Conservation (phyloP, 1,140 invertebrate species). For the Drosophila saltans region DNA sequence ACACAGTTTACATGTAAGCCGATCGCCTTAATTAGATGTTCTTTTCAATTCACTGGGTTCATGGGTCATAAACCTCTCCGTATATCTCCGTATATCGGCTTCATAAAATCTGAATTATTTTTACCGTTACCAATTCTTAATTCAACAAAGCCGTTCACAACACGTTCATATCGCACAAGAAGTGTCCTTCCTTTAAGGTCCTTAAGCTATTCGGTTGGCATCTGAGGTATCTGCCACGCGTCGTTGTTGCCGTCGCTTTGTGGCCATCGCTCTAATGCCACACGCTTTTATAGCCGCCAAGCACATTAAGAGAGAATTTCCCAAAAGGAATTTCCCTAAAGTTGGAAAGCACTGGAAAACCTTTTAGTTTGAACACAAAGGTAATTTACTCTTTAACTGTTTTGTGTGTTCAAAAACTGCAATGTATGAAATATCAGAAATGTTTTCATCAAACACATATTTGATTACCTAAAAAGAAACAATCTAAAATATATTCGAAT, state of each 20-base stretch:
- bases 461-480: too few relatives aligned
- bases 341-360: not conserved
- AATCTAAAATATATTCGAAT: too few relatives aligned
- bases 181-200: not conserved
- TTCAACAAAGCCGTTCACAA: not conserved
- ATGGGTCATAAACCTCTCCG: not conserved
- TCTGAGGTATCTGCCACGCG: constrained; percentile 14
- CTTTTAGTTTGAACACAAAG: not conserved
- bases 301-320: constrained; percentile 10
- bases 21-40: not conserved
- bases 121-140: not conserved
- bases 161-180: not conserved
- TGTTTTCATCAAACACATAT: too few relatives aligned
- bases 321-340: not conserved
- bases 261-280: not conserved
- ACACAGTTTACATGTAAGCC: not conserved
- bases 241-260: constrained; percentile 41
- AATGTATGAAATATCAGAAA: too few relatives aligned
- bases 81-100: too few relatives aligned
- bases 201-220: too few relatives aligned
- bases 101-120: too few relatives aligned
- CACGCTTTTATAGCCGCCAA: constrained; percentile 32
- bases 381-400: not conserved
- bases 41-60: not conserved
- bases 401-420: too few relatives aligned